Conservation (phyloP, 2,113 vertebrate genomes). For the Leiothrix lutea region DNA sequence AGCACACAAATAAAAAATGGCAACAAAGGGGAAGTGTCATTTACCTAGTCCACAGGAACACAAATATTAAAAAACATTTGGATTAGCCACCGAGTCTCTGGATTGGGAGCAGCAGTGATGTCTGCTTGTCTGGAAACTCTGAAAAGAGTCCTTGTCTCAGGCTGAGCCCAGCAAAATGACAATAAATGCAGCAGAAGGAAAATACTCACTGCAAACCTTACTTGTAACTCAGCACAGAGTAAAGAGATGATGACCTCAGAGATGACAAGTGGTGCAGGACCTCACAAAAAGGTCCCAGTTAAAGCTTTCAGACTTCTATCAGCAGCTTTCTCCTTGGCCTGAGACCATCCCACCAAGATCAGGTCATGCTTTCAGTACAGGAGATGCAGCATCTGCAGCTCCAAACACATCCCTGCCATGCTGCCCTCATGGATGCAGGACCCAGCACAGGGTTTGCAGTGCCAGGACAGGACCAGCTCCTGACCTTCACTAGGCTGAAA, state of each 20-base stretch:
- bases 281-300: background rate
- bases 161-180: background rate
- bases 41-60: conserved; percentile 42
- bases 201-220: background rate
- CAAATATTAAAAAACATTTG: conserved; percentile 54
- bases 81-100: conserved; percentile 34
- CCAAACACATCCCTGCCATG: background rate
- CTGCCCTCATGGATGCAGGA: background rate
- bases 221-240: background rate
- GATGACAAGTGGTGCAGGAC: background rate
- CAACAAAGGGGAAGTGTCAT: conserved; percentile 49
- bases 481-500: background rate
- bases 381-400: background rate
- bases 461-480: background rate
- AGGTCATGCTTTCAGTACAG: background rate
- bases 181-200: conserved; percentile 8
- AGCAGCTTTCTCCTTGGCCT: background rate
- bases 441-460: background rate
- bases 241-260: background rate
- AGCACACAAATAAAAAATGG: background rate
- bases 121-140: conserved; percentile 46
- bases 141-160: conserved; percentile 49
- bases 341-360: background rate
- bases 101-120: conserved; percentile 32
- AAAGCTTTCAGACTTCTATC: background rate